These are phyloP conservation scores for Actinernus sp. DNA, from an alignment of 92 coral and sea anemone genomes.

Conservation along the genomic window DNA sequence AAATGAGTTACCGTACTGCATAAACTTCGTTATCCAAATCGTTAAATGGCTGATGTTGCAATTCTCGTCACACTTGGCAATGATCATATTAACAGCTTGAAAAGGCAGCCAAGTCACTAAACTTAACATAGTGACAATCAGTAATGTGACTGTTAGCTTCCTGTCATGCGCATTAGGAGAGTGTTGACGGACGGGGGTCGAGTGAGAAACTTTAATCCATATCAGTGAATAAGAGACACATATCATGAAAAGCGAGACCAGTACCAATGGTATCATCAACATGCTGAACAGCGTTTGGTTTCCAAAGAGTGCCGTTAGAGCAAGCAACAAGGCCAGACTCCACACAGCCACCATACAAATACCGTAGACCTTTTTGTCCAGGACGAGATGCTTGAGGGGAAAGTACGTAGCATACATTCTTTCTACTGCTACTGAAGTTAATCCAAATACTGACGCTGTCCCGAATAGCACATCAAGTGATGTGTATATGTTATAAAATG, in stretches of 20 bases:
- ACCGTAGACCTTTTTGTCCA: not conserved
- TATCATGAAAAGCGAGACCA: not conserved
- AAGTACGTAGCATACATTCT: not conserved
- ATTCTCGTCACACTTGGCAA: too few relatives aligned
- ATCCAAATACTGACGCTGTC: not conserved
- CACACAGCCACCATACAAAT: not conserved
- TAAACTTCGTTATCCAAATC: too few relatives aligned
- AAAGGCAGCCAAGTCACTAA: not conserved
- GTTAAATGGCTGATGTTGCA: too few relatives aligned
- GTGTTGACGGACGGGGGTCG: not conserved
- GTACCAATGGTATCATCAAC: not conserved
- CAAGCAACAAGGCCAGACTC: not conserved
- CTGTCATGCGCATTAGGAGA: not conserved
- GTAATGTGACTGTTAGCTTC: not conserved
- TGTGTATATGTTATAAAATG: not conserved
- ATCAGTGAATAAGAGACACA: not conserved
- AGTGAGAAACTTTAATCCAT: not conserved
- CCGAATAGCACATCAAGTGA: not conserved
- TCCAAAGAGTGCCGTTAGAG: too few relatives aligned
- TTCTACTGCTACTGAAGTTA: not conserved
- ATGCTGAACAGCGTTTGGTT: not conserved
- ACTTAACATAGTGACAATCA: not conserved
- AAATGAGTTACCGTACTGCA: too few relatives aligned
- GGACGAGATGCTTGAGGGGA: not conserved
- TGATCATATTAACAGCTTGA: not conserved